These are phyloP conservation scores for Sycobia sp. DNA, from an alignment of 1,140 invertebrate species.

Conservation along the genomic window DNA sequence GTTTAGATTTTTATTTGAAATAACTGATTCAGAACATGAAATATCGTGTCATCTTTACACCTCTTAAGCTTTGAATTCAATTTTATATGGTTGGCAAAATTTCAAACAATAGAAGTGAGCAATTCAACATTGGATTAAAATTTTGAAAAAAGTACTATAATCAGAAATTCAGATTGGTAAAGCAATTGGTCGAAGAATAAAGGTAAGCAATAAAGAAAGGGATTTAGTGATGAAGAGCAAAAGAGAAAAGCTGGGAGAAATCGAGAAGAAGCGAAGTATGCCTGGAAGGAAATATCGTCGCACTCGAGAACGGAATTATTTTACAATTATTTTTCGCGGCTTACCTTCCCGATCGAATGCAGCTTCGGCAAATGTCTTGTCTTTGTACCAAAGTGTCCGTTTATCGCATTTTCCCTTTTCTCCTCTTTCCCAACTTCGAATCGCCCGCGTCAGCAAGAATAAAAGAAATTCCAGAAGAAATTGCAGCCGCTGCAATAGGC, in stretches of 20 bases:
- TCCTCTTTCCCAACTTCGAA: not conserved
- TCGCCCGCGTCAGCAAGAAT: constrained; percentile 5
- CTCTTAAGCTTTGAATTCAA: no score
- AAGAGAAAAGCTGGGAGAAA: not conserved
- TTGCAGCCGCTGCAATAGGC: constrained; percentile 10
- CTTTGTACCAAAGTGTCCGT: no score
- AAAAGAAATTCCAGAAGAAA: no score
- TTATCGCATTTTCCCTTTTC: not conserved
- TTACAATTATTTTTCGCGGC: constrained; percentile 27
- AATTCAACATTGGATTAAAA: no score
- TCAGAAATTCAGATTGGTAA: no score
- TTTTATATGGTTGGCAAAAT: no score
- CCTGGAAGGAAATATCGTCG: constrained; percentile 20
- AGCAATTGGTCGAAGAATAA: not conserved
- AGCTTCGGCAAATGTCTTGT: not conserved
- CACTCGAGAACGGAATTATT: constrained; percentile 22
- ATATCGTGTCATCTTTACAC: no score
- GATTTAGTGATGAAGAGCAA: not conserved
- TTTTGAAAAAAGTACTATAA: no score
- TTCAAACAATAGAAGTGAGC: no score
- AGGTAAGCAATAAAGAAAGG: constrained; percentile 21
- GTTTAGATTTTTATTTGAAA: no score
- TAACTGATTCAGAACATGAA: no score
- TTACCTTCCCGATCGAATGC: constrained; percentile 17
- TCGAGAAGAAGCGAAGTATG: constrained; percentile 33